Evolutionary conservation across 2,113 vertebrate genomes (phyloP).

Genomic region (Urocitellus parryii): DNA sequence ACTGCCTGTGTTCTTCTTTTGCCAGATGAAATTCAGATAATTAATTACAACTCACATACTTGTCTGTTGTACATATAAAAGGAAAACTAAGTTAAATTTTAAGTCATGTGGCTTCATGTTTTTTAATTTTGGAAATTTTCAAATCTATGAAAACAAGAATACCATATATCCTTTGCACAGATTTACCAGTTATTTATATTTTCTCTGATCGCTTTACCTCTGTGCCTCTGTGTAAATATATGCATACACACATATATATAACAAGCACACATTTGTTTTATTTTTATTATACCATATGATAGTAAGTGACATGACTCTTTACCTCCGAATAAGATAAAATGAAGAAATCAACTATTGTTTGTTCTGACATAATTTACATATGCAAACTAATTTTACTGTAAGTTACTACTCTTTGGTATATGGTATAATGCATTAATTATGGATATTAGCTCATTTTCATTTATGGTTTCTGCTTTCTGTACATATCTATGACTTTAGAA

Average conservation of each 20-base stretch:
- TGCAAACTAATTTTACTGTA: background rate
- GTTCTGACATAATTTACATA: constrained; percentile 1
- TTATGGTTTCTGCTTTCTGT: constrained; percentile 38
- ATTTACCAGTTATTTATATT: background rate
- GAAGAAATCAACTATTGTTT: background rate
- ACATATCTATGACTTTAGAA: constrained; percentile 2
- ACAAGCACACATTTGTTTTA: background rate
- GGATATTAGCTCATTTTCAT: constrained; percentile 38
- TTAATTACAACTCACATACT: background rate
- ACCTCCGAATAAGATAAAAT: background rate
- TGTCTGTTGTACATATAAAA: background rate
- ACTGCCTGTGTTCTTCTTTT: background rate
- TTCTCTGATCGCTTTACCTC: background rate
- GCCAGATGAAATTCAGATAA: background rate
- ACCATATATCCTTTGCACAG: background rate
- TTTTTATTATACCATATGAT: background rate
- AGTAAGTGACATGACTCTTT: background rate
- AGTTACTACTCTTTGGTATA: background rate
- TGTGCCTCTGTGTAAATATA: background rate
- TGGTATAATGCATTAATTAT: background rate
- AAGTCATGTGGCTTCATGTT: background rate
- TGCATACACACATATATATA: background rate
- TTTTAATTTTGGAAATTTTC: constrained; percentile 57
- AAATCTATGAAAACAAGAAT: constrained; percentile 22
- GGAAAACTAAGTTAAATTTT: constrained; percentile 4